Conservation (phyloP, 2,797 vertebrate species). For the Tenualosa thibaudeaui region DNA sequence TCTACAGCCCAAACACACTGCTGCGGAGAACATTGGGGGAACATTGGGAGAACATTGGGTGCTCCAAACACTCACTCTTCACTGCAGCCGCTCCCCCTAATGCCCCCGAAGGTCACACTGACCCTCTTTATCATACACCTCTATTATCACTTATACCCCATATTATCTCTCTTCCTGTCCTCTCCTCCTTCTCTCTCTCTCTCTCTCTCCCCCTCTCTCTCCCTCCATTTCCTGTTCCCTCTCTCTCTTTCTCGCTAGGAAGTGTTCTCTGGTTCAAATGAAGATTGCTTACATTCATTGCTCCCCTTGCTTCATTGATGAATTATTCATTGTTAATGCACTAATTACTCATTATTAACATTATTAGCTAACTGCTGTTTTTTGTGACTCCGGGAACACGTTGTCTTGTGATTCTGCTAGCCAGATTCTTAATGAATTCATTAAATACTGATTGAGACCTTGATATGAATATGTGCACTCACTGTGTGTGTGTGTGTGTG, state of each 20-base stretch:
- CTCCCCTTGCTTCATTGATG: background rate
- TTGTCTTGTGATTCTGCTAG: background rate
- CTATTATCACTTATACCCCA: background rate
- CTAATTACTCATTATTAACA: background rate
- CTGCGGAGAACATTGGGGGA: background rate
- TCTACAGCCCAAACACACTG: background rate
- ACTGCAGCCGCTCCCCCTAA: background rate
- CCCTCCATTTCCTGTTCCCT: background rate
- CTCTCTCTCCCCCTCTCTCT: background rate
- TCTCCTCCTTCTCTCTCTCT: background rate
- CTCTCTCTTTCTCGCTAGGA: background rate
- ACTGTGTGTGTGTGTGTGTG: no score
- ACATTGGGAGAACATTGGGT: background rate
- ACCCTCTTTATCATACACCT: background rate
- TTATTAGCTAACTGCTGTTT: background rate
- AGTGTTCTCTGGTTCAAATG: background rate
- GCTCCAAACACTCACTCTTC: background rate
- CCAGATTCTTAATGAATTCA: constrained; percentile 4
- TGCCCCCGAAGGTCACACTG: background rate
- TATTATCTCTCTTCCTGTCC: constrained; percentile 8
- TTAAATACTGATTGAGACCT: background rate
- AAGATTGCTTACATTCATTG: background rate
- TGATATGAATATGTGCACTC: background rate
- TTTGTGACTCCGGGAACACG: background rate
- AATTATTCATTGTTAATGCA: background rate